Base-by-base conservation (phyloP, 2,113 vertebrate species). In the Ctenodactylus gundi region DNA sequence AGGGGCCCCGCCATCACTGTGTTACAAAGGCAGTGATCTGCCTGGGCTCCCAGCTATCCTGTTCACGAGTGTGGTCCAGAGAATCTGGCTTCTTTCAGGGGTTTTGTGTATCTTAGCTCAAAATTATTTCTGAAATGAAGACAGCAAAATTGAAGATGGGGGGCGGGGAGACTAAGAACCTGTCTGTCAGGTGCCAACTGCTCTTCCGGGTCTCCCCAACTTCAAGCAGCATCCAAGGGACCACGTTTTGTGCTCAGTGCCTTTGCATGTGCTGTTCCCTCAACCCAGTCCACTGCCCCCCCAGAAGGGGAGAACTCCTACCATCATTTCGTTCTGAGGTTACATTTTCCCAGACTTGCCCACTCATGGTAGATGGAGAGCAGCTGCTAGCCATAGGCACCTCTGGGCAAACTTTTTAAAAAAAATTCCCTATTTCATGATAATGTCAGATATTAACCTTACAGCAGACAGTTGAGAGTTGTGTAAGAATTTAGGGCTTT, bases 401-500 rank as follows among this genome's bases (percentile, higher is more conserved):
- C 10, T 15, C 2, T 7, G 17, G 1, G 9, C 10, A 44, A 8
- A 20, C 18, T 6, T 72, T 29, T 67, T 11, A 36, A n/a, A 39
- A 21, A 62, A 51, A 72, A 20, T 0, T 0, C 18, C 85, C 31
- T 21, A 8, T 51, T 7, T 7, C 25, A 1, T 7, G 65, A 60
- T 18, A 8, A 3, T 4, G 7, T 9, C 25, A 31, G 53, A 44
- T 1, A 41, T 46, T 3, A 29, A 17, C 41, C 0, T 0, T 4
- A 0, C 25, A 18, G 49, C 53, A 21, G 6, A 31, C 44, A 31
- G 20, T 17, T 1, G 6, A 44, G 44, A 55, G 41, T 3, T 4
- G 11, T 0, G 4, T 17, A 6, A 15, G 36, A 53, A 39, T 4
- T 36, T n/a, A 15, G 2, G 1, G n/a, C n/a, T n/a, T n/a, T n/a